Evolutionary conservation across 1,140 invertebrate species (phyloP).

Genomic region (Ridgeia piscesae): DNA sequence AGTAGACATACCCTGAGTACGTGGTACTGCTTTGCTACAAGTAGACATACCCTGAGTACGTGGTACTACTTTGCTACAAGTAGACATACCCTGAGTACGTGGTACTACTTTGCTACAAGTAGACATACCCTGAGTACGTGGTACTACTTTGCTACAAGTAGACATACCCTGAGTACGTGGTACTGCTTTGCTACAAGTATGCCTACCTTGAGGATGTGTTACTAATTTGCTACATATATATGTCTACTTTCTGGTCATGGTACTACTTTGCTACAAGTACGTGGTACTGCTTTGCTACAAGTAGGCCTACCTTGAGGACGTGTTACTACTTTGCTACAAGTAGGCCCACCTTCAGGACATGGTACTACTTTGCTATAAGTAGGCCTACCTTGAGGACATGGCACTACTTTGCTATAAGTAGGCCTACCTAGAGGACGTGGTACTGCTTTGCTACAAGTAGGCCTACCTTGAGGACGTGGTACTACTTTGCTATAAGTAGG

Average conservation of each 20-base stretch:
- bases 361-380: too few species aligned
- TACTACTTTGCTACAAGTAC: too few species aligned
- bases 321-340: slow-evolving; percentile 21
- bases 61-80: slow-evolving; percentile 21
- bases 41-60: slow-evolving; percentile 2
- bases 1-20: neutral
- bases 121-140: slow-evolving; percentile 12
- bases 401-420: slow-evolving; percentile 20
- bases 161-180: neutral
- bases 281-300: too few species aligned
- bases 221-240: slow-evolving; percentile 20
- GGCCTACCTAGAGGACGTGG: too few species aligned
- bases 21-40: too few species aligned
- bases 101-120: too few species aligned
- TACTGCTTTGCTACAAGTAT: too few species aligned
- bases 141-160: slow-evolving; percentile 22
- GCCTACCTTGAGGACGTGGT: slow-evolving; percentile 18
- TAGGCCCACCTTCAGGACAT: neutral
- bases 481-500: slow-evolving; percentile 24
- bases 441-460: too few species aligned
- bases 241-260: too few species aligned
- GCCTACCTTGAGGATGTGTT: slow-evolving; percentile 18
- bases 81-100: too few species aligned
- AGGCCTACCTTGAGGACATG: slow-evolving; percentile 13
- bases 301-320: slow-evolving; percentile 6